Base-by-base conservation (phyloP, 2,113 vertebrate genomes). In the Pardalotus punctatus region DNA sequence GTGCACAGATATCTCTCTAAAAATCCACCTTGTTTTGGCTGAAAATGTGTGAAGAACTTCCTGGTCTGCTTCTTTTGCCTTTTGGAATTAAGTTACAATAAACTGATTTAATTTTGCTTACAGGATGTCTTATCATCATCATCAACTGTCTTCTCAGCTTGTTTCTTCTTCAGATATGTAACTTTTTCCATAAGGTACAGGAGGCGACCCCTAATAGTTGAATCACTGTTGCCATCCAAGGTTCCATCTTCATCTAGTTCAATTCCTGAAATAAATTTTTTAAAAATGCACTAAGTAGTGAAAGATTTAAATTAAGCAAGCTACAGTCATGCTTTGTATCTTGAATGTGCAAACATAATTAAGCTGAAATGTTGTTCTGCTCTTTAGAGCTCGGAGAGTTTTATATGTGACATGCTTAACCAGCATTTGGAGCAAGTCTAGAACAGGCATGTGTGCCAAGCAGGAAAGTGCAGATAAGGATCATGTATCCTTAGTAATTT, bases 151-250 rank as follows among this genome's bases (percentile, higher is more conserved):
- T 98, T 97, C 83, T 98, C 98, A 14, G 96, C 77, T 96, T 99
- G 98, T 88, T 98, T 99, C 93, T 98, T 99, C 98, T 99, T 99
- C 51, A 99, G 94, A 83, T 98, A 98, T 2, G 98, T 97, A 94
- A 99, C 98, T 93, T 99, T 99, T 97, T 99, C 99, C 87, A 99
- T 98, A 87, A 99, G 96, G 25, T 98, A 98, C 38, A 99, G 95
- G 60, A 99, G 98, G 6, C 99, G 98, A 27, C 99, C 99, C 83
- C 98, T 97, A 91, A 99, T 98, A 24, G 99, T 99, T 96, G 99
- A 98, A 90, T 99, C 99, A 84, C 76, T 98, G 61, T 98, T 99
- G 36, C 97, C 98, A 31, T 99, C 98, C 35, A 98, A 94, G 16
- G 96, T 94, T 85, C 98, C 98, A 70, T 99, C 99, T 95, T 99